phyloP scores from a whole-genome alignment of 2,797 vertebrate genomes.

The Syndactyla subalaris region DNA sequence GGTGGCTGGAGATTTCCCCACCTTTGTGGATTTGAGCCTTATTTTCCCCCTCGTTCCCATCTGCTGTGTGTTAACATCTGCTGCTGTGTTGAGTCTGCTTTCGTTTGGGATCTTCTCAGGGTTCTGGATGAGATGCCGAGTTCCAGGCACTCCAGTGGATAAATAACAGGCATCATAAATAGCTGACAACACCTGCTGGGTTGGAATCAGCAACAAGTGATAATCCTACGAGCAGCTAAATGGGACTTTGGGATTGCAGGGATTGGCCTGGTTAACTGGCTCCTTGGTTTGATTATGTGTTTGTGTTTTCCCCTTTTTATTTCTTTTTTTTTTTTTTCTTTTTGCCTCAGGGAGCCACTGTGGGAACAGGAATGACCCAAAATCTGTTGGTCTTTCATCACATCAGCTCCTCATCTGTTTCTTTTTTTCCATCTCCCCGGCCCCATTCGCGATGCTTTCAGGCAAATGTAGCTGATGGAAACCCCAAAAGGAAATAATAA shows the following conservation, averaged over 20 bases:
- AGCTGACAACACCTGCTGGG: slow-evolving; percentile 57
- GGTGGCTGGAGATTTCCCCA: not conserved
- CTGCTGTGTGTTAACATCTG: not conserved
- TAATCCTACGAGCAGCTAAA: slow-evolving; percentile 4
- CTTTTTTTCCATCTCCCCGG: not conserved
- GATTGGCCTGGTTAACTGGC: not conserved
- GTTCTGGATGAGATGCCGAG: not conserved
- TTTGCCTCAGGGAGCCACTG: not conserved
- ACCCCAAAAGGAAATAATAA: not conserved
- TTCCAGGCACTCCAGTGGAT: not conserved
- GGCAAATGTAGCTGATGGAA: not conserved
- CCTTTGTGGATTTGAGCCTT: not conserved
- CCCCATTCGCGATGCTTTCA: not conserved
- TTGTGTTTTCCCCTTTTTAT: not conserved
- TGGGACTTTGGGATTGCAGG: not conserved
- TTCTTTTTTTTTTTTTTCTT: too few species aligned
- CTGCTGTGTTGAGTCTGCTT: not conserved
- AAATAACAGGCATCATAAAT: not conserved
- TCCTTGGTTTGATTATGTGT: not conserved
- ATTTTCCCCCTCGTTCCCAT: not conserved
- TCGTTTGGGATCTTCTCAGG: not conserved
- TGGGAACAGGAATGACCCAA: not conserved
- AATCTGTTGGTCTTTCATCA: not conserved
- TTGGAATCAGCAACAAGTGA: slow-evolving; percentile 40
- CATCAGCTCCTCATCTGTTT: not conserved